These are phyloP conservation scores for Drosophila mayri DNA, from an alignment of 1,140 invertebrate genomes.

Conservation along the genomic window DNA sequence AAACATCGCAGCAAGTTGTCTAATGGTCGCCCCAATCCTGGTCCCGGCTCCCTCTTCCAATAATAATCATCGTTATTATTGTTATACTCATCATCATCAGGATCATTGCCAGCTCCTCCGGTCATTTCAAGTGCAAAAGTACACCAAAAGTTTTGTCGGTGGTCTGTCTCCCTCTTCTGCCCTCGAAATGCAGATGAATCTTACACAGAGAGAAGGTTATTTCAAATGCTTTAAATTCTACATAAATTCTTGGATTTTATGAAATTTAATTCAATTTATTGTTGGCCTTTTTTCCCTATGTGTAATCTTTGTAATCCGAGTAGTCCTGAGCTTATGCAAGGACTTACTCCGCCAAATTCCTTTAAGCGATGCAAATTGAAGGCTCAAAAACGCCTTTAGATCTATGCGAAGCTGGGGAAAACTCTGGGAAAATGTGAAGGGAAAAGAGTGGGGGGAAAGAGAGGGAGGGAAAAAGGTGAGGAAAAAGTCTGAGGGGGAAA, in stretches of 20 bases:
- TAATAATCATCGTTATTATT: constrained; percentile 8
- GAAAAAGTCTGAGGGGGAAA: not conserved
- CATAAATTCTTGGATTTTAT: too few species aligned
- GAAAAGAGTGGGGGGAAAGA: not conserved
- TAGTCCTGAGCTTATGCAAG: constrained; percentile 1
- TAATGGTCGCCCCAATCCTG: constrained; percentile 34
- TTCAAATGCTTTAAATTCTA: not conserved
- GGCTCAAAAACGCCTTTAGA: constrained; percentile 9
- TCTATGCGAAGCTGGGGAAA: not conserved
- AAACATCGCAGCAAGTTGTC: constrained; percentile 54
- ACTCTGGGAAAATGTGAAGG: not conserved
- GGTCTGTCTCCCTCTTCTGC: too few species aligned
- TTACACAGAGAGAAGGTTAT: not conserved
- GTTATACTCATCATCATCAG: not conserved
- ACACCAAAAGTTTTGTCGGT: constrained; percentile 35
- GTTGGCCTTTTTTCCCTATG: not conserved
- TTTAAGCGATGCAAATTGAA: constrained; percentile 27
- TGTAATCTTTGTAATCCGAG: constrained; percentile 9
- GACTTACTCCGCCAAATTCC: constrained; percentile 13
- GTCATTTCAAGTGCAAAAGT: constrained; percentile 64
- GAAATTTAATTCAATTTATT: not conserved
- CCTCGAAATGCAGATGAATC: constrained; percentile 13
- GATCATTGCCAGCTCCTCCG: constrained; percentile 9
- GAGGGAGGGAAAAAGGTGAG: too few species aligned
- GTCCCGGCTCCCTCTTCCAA: not conserved